Evolutionary conservation across 64 coral and sea anemone genomes (phyloP), one percentile per base, ranked within the genome.

Genomic region (Pocillopora damicornis): DNA sequence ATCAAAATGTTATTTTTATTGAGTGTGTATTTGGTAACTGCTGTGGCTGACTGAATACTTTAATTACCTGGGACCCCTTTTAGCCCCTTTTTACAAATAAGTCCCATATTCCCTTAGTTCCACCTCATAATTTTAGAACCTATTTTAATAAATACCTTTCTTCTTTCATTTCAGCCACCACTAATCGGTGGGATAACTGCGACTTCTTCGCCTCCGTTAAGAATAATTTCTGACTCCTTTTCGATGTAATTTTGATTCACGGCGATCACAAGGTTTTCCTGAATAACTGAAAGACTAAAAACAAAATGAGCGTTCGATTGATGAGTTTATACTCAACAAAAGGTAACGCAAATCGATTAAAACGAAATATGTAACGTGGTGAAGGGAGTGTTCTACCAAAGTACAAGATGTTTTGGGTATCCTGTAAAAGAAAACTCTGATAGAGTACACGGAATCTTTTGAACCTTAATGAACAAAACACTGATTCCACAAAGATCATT

Each of bases 151-250:
- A 83, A 17, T 85, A 85, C 81, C 81, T 85, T n/a, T 85, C 75
- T 71, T 88, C 61, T 88, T 25, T 65, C 75, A 78, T 88, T 64
- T 61, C 75, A 94, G 6, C 93, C 93, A 61, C 93, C 93, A 75
- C 93, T 94, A 1, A 94, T 83, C 60, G 93, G 88, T 59, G 93
- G 88, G 45, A 94, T 94, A 4, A 94, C 75, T 18, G 93, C 93
- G 60, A 94, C 87, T 87, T 90, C 79, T 38, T 94, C 93, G 37
- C 82, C 88, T 69, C 78, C 78, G 1, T 77, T 65, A 15, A 94
- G 82, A 20, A 68, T 59, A 61, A 90, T 82, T 42, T 56, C 68
- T 59, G 80, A 56, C 8, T 80, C 77, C 20, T 72, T 56, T 35
- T 90, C 88, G 15, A 94, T 75, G 38, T 94, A 94, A 37, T 77